Conservation (phyloP, 35 echinoderm and acorn worm genomes). For the Nesometra sesokonis region DNA sequence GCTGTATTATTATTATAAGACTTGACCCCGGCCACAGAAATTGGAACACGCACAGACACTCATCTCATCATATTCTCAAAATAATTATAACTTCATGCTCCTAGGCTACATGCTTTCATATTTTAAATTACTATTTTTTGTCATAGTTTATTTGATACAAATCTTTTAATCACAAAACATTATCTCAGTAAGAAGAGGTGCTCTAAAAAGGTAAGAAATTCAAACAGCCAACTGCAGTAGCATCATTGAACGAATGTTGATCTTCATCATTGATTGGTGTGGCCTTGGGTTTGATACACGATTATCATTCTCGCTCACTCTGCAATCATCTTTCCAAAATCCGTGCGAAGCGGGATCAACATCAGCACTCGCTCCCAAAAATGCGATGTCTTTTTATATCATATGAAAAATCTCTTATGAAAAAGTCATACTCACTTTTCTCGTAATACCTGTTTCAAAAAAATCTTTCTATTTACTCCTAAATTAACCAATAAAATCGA, state of each 20-base stretch:
- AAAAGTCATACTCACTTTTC: neutral
- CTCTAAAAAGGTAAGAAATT: too few relatives aligned
- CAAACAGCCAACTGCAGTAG: neutral
- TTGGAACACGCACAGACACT: too few relatives aligned
- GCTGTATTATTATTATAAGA: too few relatives aligned
- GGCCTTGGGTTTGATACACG: neutral
- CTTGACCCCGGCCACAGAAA: too few relatives aligned
- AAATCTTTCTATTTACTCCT: neutral
- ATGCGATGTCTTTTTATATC: neutral
- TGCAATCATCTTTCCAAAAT: neutral
- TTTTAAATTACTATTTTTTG: too few relatives aligned
- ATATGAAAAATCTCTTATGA: too few relatives aligned
- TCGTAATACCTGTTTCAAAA: neutral
- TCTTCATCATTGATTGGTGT: neutral
- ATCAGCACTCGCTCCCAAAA: neutral
- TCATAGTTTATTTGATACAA: too few relatives aligned
- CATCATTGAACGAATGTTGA: neutral
- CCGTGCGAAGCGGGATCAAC: neutral
- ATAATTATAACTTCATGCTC: too few relatives aligned
- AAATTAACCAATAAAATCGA: neutral
- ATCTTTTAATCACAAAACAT: too few relatives aligned
- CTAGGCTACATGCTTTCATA: too few relatives aligned
- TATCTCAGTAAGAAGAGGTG: too few relatives aligned
- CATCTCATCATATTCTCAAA: too few relatives aligned
- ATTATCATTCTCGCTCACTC: neutral